Evolutionary conservation across 2,888 invertebrate genomes (phyloP).

Genomic region (Thymelicus lineola): DNA sequence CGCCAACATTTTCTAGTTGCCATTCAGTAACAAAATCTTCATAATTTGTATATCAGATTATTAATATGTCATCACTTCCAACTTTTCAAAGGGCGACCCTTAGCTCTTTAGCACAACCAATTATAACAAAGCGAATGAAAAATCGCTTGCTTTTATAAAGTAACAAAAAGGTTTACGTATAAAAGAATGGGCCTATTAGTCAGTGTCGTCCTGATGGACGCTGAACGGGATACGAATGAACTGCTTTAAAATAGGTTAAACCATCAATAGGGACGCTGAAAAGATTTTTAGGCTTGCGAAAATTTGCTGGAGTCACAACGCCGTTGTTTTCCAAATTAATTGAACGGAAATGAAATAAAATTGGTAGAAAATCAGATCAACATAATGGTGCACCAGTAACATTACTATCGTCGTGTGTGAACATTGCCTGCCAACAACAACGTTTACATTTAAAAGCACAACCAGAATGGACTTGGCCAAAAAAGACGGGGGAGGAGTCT

Average conservation of each 20-base stretch:
- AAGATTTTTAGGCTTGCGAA: not conserved
- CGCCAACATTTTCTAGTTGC: not conserved
- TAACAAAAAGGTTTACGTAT: not conserved
- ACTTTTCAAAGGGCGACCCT: not conserved
- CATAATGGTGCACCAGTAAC: too few relatives aligned
- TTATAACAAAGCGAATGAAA: conserved; percentile 23
- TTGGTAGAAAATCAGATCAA: too few relatives aligned
- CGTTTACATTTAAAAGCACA: too few relatives aligned
- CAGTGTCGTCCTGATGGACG: not conserved
- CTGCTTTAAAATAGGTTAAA: not conserved
- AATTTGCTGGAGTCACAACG: not conserved
- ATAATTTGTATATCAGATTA: conserved; percentile 1
- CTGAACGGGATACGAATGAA: conserved; percentile 11
- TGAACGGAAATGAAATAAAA: too few relatives aligned
- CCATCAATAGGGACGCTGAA: not conserved
- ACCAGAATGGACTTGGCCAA: too few relatives aligned
- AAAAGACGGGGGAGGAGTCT: too few relatives aligned
- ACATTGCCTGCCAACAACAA: too few relatives aligned
- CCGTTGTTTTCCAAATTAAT: too few relatives aligned
- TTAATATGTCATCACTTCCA: not conserved
- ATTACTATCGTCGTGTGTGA: too few relatives aligned
- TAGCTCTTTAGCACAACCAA: conserved; percentile 6
- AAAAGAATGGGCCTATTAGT: conserved; percentile 11
- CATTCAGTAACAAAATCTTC: not conserved
- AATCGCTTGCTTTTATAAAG: conserved; percentile 16